Percentiles rank a stretch among this genome's conserved stretches.
Evolutionary conservation across 2,888 invertebrate genomes (phyloP).

Genomic region (Hofmannophila pseudospretella): DNA sequence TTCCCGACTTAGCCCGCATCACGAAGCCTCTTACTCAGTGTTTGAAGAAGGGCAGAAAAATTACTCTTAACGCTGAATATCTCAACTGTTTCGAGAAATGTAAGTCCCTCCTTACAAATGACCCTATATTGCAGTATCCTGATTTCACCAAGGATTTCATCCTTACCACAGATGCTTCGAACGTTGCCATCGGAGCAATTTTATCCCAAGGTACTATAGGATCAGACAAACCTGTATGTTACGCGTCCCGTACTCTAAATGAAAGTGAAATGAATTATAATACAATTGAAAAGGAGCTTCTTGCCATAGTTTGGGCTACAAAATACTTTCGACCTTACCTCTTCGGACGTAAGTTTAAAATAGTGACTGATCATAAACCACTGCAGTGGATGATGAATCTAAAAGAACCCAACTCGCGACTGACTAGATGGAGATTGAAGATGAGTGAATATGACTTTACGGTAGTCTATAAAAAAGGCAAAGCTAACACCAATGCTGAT

Average conservation of each 20-base stretch:
- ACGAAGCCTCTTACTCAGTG: no score
- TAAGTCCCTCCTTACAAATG: no score
- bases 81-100: constrained; percentile 7
- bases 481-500: not conserved
- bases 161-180: constrained; percentile 12
- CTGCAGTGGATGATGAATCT: not conserved
- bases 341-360: not conserved
- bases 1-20: constrained; percentile 24
- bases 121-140: not conserved
- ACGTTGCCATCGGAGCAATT: constrained; percentile 13
- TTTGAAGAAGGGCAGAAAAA: constrained; percentile 1
- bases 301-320: constrained; percentile 8
- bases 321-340: no score
- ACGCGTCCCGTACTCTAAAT: constrained; percentile 5
- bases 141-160: constrained; percentile 9
- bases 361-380: not conserved
- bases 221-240: constrained; percentile 5
- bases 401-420: not conserved
- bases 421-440: no score
- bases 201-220: constrained; percentile 14
- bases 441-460: not conserved
- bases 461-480: not conserved
- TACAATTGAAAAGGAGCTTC: constrained; percentile 9
- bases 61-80: not conserved
- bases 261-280: constrained; percentile 7